Evolutionary conservation across 1,140 invertebrate species (phyloP).

Genomic region (Drosophila virilis): DNA sequence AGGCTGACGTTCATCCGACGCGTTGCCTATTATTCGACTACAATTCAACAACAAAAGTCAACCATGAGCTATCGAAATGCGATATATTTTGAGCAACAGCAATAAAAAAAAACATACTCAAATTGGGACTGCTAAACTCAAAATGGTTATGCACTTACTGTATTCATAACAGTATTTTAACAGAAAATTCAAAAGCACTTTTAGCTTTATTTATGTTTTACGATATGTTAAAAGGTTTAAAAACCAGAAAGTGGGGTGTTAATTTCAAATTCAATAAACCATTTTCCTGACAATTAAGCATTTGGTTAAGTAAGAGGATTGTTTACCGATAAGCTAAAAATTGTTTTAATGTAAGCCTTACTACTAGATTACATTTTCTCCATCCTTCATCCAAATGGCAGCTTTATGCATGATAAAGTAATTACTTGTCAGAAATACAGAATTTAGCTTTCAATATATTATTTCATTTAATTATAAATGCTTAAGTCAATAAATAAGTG

Average conservation of each 20-base stretch:
- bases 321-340: too few species aligned
- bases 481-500: not conserved
- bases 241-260: not conserved
- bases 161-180: not conserved
- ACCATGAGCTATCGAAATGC: conserved; percentile 19
- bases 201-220: too few species aligned
- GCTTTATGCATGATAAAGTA: too few species aligned
- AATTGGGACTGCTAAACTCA: conserved; percentile 40
- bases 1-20: conserved; percentile 17
- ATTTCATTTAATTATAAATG: too few species aligned
- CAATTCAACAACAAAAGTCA: conserved; percentile 44
- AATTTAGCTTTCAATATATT: too few species aligned
- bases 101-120: conserved; percentile 18
- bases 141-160: conserved; percentile 22
- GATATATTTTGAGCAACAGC: conserved; percentile 10
- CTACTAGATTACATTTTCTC: too few species aligned
- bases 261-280: not conserved
- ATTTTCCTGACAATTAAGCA: too few species aligned
- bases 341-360: too few species aligned
- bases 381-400: too few species aligned
- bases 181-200: not conserved
- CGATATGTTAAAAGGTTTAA: not conserved
- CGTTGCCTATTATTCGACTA: conserved; percentile 32
- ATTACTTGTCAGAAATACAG: too few species aligned
- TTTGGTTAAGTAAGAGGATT: too few species aligned